phyloP scores from a whole-genome alignment of 30 jellyfish, hydroid and myxozoan species.

The Pelagia noctiluca region DNA sequence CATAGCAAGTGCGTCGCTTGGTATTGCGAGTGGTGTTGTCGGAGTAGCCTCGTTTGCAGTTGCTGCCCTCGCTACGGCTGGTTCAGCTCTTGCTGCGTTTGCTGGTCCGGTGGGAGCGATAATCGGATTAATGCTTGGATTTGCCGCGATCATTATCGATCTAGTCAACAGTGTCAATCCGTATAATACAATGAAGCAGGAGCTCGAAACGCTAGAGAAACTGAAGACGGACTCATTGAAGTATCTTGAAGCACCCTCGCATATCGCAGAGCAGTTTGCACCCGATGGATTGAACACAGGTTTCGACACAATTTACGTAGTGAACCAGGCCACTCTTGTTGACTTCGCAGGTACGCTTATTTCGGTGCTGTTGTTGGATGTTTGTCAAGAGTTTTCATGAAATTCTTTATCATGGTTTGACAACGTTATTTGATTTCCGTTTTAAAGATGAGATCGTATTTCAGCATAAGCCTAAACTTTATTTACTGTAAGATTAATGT shows the following conservation, averaged over 20 bases:
- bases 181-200: background rate
- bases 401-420: no score
- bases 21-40: constrained; percentile 21
- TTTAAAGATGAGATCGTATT: no score
- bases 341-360: constrained; percentile 17
- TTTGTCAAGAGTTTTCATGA: no score
- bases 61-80: constrained; percentile 29
- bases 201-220: background rate
- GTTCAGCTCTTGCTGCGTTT: constrained; percentile 10
- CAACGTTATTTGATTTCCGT: no score
- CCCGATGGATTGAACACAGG: constrained; percentile 10
- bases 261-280: background rate
- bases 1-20: constrained; percentile 21
- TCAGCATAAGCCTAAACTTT: no score
- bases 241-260: background rate
- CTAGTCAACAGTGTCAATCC: constrained; percentile 12
- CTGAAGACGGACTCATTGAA: constrained; percentile 8
- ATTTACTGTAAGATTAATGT: no score
- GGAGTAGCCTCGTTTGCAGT: constrained; percentile 12
- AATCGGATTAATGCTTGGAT: constrained; percentile 11
- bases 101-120: constrained; percentile 20
- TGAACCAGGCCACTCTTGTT: constrained; percentile 5
- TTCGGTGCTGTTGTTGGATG: no score
- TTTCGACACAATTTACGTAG: constrained; percentile 5
- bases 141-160: constrained; percentile 12